Base-by-base conservation (phyloP, 2,888 invertebrate species). In the Dynastes grantii region DNA sequence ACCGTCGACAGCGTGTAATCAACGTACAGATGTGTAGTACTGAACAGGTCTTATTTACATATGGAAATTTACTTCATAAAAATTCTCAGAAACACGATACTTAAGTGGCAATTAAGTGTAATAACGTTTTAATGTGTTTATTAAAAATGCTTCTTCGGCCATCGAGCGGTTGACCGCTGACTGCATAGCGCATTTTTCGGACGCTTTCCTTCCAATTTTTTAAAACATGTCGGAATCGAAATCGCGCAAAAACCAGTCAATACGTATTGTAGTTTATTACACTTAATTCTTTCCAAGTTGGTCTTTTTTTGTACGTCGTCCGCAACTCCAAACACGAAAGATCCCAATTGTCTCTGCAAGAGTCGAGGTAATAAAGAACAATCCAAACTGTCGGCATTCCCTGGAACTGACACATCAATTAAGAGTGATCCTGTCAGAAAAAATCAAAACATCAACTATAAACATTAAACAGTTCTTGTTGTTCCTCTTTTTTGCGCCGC, bases 391-490 rank as follows among this genome's bases (percentile, higher is more conserved):
- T 85, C 86, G 85, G 85, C 85, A 83, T 86, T 87, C 85, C 86
- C 86, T 83, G 85, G 86, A 87, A 87, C 86, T 87, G 85, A 87
- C 87, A 86, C 87, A 86, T 86, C 86, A 87, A 86, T 87, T 86
- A 86, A 86, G 84, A 84, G 82, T 79, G 85, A 85, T 84, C 84
- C 85, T 84, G 85, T 85, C 85, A 83, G 85, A 86, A 87, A 86
- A 86, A 86, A 86, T 86, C 86, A 86, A 86, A 86, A 86, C 86
- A 86, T 85, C 85, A 84, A 84, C 86, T 80, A 85, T 86, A 85
- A 85, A 85, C 85, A 84, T 85, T 85, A 84, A 85, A 84, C 83
- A 82, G 84, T 85, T 85, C 84, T 84, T 85, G 83, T 83, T 75
- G 79, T 78, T 76, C 78, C 68, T 79, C 45, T 78, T 85, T 86